Evolutionary conservation across 2,797 vertebrate genomes (phyloP), one percentile per base, ranked within the genome.

Genomic region (Anabacerthia variegaticeps): DNA sequence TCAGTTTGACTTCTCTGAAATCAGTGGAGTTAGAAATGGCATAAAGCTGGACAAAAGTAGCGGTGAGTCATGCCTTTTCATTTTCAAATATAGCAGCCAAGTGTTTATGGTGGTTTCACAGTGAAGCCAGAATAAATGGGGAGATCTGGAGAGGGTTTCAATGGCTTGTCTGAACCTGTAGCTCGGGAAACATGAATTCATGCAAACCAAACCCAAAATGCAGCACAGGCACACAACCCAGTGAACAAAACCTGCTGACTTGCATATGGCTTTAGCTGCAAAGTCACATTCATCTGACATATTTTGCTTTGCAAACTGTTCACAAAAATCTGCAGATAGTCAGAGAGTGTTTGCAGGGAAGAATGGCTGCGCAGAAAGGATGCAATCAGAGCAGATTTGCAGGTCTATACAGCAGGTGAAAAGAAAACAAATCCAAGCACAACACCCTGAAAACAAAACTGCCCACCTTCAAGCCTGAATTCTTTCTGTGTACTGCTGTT

Each of bases 1-100:
- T 85, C 93, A 92, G 48, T 88, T 95, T 72, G 58, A 77, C 46
- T 86, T 79, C 72, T 71, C 36, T 11, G 9, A 90, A 96, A 84
- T 62, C 82, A 59, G 66, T 37, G 43, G 74, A 81, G 82, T 87
- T 69, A 65, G 66, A 80, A 95, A 85, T 75, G 72, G 20, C 46
- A 55, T 32, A 67, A 90, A 85, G 36, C 30, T 85, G 81, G 46
- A 62, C 79, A 7, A 83, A 94, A 58, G 20, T 4, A 54, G 27
- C 34, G 22, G 39, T 79, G 74, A 88, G 72, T 94, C 91, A 93
- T 41, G 54, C 5, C 9, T 89, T 88, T 94, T 94, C 76, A 67
- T 89, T 85, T 88, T 79, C 68, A 92, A 23, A 71, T 26, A 58
- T 10, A 65, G 26, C 11, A 89, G 76, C 34, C 6, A 28, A 71